Percentiles rank a stretch among this genome's conserved stretches.
Evolutionary conservation across 2,888 invertebrate genomes (phyloP).

Genomic region (Vanessa cardui): DNA sequence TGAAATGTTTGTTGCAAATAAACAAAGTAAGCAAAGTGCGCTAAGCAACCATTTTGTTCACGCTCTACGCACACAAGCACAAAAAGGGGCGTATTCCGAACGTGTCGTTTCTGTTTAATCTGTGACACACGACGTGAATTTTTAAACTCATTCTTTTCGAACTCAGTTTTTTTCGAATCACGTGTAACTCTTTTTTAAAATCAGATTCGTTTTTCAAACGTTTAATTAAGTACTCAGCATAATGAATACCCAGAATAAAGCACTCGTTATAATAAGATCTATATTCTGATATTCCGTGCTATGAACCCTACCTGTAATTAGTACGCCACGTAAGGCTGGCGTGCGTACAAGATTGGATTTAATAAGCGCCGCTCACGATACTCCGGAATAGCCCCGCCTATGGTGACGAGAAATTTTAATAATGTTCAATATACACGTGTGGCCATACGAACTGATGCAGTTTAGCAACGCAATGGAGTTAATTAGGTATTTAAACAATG

Average conservation of each 20-base stretch:
- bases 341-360: slow-evolving; percentile 67
- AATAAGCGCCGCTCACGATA: slow-evolving; percentile 67
- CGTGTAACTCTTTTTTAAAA: neutral
- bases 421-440: slow-evolving; percentile 31
- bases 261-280: slow-evolving; percentile 41
- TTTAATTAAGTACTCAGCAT: slow-evolving; percentile 36
- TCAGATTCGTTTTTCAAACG: neutral
- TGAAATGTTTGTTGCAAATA: slow-evolving; percentile 47
- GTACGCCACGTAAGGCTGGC: slow-evolving; percentile 60
- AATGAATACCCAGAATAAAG: slow-evolving; percentile 21
- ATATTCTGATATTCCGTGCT: slow-evolving; percentile 35
- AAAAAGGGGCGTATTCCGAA: slow-evolving; percentile 37
- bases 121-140: slow-evolving; percentile 33
- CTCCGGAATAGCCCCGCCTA: slow-evolving; percentile 52
- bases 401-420: slow-evolving; percentile 54
- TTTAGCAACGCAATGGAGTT: slow-evolving; percentile 17
- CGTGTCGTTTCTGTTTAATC: slow-evolving; percentile 37
- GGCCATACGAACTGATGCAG: slow-evolving; percentile 17
- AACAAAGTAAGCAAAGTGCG: slow-evolving; percentile 46
- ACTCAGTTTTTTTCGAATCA: too few relatives aligned
- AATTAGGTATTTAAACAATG: slow-evolving; percentile 15
- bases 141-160: slow-evolving; percentile 18
- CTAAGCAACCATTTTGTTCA: slow-evolving; percentile 49
- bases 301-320: slow-evolving; percentile 44
- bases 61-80: slow-evolving; percentile 43